Evolutionary conservation across 2,113 vertebrate genomes (phyloP).

Genomic region (Crypturellus undulatus): DNA sequence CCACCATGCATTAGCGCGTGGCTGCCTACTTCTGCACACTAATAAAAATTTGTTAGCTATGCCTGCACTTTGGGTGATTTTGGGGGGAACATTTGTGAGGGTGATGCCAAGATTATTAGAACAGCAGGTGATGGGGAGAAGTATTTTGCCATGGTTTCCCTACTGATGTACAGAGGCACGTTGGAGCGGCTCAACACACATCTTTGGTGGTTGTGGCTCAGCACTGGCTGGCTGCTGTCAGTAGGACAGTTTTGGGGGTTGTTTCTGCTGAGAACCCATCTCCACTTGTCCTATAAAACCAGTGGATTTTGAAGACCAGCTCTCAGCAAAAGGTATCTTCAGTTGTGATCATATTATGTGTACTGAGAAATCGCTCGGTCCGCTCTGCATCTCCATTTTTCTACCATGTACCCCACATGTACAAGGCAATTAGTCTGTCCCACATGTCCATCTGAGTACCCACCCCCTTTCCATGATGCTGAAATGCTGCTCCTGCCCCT

Average conservation of each 20-base stretch:
- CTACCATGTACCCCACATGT: neutral
- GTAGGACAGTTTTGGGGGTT: neutral
- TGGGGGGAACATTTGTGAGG: neutral
- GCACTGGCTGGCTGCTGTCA: neutral
- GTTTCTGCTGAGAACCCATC: neutral
- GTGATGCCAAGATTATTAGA: fast-evolving
- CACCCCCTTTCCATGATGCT: neutral
- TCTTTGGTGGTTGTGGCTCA: neutral
- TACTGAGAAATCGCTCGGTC: neutral
- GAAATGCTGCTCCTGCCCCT: neutral
- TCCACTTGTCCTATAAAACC: neutral
- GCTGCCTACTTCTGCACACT: neutral
- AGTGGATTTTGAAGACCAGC: neutral
- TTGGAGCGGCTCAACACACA: neutral
- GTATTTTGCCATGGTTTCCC: neutral
- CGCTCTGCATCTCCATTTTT: neutral
- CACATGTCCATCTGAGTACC: neutral
- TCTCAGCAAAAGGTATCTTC: neutral
- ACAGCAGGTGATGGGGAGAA: neutral
- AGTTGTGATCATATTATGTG: neutral
- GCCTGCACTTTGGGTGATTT: neutral
- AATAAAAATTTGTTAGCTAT: slow-evolving; percentile 31
- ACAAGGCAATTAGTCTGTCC: neutral
- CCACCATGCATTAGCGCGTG: neutral
- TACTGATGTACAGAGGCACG: fast-evolving